These are phyloP conservation scores for Lacerta agilis DNA, from an alignment of 2,797 vertebrate species.

Conservation along the genomic window DNA sequence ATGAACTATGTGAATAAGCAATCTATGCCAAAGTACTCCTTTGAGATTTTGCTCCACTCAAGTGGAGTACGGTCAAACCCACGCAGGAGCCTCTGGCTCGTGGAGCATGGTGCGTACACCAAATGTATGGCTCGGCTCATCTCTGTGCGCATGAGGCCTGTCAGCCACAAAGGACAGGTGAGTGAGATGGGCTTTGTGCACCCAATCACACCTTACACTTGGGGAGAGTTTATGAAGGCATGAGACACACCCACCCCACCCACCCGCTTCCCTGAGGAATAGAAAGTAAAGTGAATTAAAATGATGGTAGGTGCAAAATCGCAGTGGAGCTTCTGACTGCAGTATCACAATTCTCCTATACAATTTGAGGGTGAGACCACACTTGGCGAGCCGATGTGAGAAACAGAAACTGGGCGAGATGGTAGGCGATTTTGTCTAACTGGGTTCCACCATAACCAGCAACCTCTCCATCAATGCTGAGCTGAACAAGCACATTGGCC, in stretches of 20 bases:
- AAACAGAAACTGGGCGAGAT: no score
- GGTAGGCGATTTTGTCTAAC: neutral
- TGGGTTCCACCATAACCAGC: neutral
- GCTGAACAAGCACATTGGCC: neutral
- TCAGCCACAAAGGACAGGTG: neutral
- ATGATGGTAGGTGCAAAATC: no score
- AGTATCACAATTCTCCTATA: no score
- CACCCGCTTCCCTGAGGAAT: no score
- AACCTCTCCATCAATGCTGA: neutral
- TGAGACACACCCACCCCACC: neutral
- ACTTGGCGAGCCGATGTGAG: no score
- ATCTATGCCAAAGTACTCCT: neutral
- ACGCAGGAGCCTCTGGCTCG: neutral
- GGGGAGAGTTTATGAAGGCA: neutral
- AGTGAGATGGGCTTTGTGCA: neutral
- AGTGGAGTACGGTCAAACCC: neutral
- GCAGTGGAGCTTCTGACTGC: neutral
- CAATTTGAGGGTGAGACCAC: no score
- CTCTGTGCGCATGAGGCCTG: neutral
- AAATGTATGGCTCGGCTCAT: neutral
- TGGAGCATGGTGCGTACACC: neutral
- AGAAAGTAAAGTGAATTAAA: neutral
- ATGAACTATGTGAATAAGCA: no score
- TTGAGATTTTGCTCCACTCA: neutral
- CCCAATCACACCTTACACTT: neutral